Conservation (phyloP, 1,140 invertebrate genomes). For the Megathymus violae region DNA sequence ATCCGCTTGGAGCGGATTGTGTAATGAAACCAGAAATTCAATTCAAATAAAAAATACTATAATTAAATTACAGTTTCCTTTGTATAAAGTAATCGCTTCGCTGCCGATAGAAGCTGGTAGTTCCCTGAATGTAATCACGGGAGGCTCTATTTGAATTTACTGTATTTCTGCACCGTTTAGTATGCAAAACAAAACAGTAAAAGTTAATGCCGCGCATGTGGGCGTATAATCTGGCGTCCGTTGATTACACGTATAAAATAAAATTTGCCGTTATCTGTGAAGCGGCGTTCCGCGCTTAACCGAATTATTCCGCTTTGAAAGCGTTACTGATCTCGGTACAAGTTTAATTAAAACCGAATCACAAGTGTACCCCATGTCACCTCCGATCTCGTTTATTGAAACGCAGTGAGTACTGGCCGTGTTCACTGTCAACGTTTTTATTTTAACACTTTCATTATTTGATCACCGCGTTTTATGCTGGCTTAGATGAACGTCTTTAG, state of each 20-base stretch:
- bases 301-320: conserved; percentile 15
- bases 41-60: conserved; percentile 1
- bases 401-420: conserved; percentile 7
- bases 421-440: background rate
- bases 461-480: background rate
- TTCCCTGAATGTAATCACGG: conserved; percentile 7
- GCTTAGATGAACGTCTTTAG: too few relatives aligned
- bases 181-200: conserved; percentile 40
- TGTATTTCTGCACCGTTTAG: conserved; percentile 19
- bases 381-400: conserved; percentile 19
- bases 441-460: background rate
- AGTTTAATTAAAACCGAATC: conserved; percentile 32
- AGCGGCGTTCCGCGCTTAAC: conserved; percentile 6
- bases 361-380: conserved; percentile 9
- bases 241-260: conserved; percentile 31
- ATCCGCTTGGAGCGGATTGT: background rate
- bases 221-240: conserved; percentile 11
- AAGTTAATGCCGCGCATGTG: conserved; percentile 26
- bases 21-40: conserved; percentile 5
- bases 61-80: background rate
- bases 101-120: conserved; percentile 3
- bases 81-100: conserved; percentile 4
- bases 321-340: background rate
- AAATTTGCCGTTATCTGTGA: conserved; percentile 17
- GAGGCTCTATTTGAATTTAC: conserved; percentile 6